Conservation (phyloP, 2,888 invertebrate genomes). For the Leptinotarsa juncta region DNA sequence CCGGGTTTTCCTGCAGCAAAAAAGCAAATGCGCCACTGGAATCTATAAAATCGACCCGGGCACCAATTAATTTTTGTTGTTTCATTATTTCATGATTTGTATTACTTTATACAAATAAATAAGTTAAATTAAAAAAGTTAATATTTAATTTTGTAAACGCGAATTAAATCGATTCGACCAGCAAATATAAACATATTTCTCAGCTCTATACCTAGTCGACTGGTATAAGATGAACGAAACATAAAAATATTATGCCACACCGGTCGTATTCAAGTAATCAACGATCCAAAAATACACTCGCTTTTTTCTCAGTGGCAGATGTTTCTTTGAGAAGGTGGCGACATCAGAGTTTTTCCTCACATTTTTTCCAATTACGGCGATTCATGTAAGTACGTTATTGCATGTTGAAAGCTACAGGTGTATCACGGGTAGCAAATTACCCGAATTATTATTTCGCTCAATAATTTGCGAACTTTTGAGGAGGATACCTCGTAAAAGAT, state of each 20-base stretch:
- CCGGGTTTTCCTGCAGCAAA: too few relatives aligned
- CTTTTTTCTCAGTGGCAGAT: conserved; percentile 12
- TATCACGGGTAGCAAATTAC: conserved; percentile 10
- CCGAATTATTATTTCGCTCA: conserved; percentile 11
- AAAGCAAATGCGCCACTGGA: too few relatives aligned
- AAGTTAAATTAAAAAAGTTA: too few relatives aligned
- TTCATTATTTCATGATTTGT: too few relatives aligned
- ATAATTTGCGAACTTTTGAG: conserved; percentile 17
- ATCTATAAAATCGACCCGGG: too few relatives aligned
- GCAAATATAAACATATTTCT: too few relatives aligned
- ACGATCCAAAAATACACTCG: background rate
- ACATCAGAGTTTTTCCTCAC: conserved; percentile 10
- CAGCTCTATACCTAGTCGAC: too few relatives aligned
- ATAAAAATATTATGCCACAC: background rate
- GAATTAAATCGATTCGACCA: too few relatives aligned
- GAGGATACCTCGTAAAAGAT: conserved; percentile 6
- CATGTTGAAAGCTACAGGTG: conserved; percentile 15
- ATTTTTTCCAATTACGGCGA: conserved; percentile 2
- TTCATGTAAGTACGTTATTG: conserved; percentile 7
- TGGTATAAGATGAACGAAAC: background rate
- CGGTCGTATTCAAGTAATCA: background rate
- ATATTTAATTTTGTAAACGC: too few relatives aligned
- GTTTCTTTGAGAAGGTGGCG: conserved; percentile 1
- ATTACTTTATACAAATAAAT: too few relatives aligned
- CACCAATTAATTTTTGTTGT: too few relatives aligned